Conservation (phyloP, 92 coral and sea anemone species). For the Porites cylindrica region DNA sequence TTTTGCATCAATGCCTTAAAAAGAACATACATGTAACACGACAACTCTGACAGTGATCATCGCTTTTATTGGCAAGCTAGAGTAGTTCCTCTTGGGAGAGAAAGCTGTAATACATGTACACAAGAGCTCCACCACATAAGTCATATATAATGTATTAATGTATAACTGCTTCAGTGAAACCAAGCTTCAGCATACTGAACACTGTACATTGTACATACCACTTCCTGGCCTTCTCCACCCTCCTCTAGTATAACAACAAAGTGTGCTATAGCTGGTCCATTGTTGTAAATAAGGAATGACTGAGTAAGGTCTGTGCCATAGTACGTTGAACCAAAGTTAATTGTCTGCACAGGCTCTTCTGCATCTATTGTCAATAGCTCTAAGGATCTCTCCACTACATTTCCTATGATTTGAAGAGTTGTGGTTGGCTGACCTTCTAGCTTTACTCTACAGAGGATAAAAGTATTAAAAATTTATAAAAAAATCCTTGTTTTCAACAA, state of each 20-base stretch:
- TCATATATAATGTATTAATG: too few species aligned
- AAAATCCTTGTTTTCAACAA: neutral
- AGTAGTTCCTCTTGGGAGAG: too few species aligned
- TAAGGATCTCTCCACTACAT: constrained; percentile 89
- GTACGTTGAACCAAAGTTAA: constrained; percentile 92
- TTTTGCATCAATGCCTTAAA: too few species aligned
- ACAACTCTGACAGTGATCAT: too few species aligned
- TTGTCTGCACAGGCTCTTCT: constrained; percentile 71
- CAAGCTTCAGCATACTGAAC: too few species aligned
- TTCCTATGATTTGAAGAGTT: constrained; percentile 80
- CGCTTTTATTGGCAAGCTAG: too few species aligned
- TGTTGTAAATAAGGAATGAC: constrained; percentile 84
- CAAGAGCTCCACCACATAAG: too few species aligned
- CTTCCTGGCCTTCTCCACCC: constrained; percentile 95
- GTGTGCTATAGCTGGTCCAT: constrained; percentile 94
- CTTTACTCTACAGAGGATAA: constrained; percentile 66
- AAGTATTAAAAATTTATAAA: neutral
- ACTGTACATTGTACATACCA: constrained; percentile 67
- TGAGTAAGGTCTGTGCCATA: constrained; percentile 90
- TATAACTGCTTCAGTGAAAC: too few species aligned
- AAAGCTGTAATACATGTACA: too few species aligned
- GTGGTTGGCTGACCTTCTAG: constrained; percentile 92
- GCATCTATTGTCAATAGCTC: constrained; percentile 76
- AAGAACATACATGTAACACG: too few species aligned
- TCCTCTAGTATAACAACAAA: constrained; percentile 96